These are phyloP conservation scores for Crypturellus tataupa DNA, from an alignment of 2,797 vertebrate genomes.

Conservation along the genomic window DNA sequence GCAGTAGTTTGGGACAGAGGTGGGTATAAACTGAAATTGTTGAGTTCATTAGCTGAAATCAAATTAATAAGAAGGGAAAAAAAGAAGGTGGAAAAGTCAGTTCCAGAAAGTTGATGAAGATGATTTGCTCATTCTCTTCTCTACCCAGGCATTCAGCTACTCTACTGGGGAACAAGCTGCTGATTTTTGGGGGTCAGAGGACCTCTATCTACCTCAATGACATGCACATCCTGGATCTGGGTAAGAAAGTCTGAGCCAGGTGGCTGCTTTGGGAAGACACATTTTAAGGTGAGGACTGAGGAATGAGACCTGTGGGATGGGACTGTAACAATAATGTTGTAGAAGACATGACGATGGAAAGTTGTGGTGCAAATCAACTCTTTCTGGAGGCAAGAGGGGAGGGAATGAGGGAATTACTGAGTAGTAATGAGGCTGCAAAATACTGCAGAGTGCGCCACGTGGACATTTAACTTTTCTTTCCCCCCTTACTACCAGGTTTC, in stretches of 20 bases:
- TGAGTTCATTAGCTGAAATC: not conserved
- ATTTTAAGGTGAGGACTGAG: not conserved
- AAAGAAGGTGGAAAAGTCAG: not conserved
- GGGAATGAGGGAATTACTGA: not conserved
- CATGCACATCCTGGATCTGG: constrained; percentile 88
- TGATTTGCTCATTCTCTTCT: not conserved
- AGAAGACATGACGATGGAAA: not conserved
- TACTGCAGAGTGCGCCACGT: not conserved
- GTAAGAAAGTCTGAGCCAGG: constrained; percentile 77
- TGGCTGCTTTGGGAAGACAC: not conserved
- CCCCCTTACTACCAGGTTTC: constrained; percentile 80
- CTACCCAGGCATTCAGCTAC: constrained; percentile 87
- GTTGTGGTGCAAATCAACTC: not conserved
- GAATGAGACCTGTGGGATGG: not conserved
- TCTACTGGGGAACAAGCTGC: constrained; percentile 85
- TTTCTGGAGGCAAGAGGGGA: not conserved
- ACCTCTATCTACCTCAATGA: constrained; percentile 88
- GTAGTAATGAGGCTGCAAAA: not conserved
- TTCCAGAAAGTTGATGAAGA: not conserved
- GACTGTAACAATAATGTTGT: not conserved
- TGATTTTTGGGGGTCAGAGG: constrained; percentile 89
- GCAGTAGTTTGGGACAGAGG: not conserved
- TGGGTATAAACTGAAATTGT: not conserved
- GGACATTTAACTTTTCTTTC: not conserved
- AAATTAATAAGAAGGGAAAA: not conserved